These are phyloP conservation scores for Macropis europaea DNA, from an alignment of 2,888 invertebrate genomes.

Conservation along the genomic window DNA sequence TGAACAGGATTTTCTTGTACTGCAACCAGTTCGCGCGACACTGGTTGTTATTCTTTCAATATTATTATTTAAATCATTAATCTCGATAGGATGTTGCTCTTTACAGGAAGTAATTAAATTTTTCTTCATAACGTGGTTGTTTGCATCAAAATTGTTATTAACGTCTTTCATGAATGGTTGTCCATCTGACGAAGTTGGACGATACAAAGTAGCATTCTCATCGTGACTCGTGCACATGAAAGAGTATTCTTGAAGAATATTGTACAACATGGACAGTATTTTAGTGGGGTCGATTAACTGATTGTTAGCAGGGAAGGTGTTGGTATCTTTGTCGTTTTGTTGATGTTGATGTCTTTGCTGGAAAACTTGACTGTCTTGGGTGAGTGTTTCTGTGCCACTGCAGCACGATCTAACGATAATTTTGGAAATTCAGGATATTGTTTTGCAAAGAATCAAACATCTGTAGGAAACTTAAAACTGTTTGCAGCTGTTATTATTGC, in stretches of 20 bases:
- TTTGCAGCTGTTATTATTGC: slow-evolving; percentile 4
- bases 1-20: neutral
- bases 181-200: neutral
- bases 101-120: no score
- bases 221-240: neutral
- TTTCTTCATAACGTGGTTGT: neutral
- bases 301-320: neutral
- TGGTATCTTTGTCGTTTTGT: neutral
- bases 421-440: neutral
- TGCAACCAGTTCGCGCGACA: neutral
- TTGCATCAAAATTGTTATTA: slow-evolving; percentile 32
- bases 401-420: slow-evolving; percentile 43
- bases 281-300: slow-evolving; percentile 31
- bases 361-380: neutral
- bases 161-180: neutral
- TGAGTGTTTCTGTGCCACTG: slow-evolving; percentile 32
- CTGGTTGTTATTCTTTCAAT: neutral
- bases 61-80: neutral
- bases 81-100: no score
- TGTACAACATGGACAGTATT: slow-evolving; percentile 39
- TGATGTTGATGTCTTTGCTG: neutral
- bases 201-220: neutral
- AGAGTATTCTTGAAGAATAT: slow-evolving; percentile 42
- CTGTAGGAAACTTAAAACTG: neutral
- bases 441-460: neutral